Conservation (phyloP, 2,797 vertebrate species). For the Malurus splendens region DNA sequence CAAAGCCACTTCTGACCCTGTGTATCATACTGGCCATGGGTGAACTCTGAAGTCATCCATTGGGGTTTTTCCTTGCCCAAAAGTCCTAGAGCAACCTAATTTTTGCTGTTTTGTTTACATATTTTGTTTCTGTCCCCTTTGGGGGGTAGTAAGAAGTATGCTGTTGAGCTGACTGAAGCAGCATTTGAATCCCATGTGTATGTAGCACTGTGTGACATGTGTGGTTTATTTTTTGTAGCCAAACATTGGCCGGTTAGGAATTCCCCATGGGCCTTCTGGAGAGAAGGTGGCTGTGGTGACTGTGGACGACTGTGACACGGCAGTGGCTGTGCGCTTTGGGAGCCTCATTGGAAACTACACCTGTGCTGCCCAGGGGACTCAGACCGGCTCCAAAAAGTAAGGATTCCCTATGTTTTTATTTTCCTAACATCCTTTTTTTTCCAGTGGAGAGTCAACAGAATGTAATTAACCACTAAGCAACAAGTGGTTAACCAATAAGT, state of each 20-base stretch:
- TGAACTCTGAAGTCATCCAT: not conserved
- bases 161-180: not conserved
- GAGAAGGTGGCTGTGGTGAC: slow-evolving; percentile 96
- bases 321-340: slow-evolving; percentile 91
- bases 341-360: slow-evolving; percentile 91
- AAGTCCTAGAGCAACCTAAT: not conserved
- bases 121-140: not conserved
- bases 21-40: not conserved
- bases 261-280: slow-evolving; percentile 92
- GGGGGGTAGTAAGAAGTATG: not conserved
- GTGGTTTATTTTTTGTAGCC: slow-evolving; percentile 74
- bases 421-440: not conserved
- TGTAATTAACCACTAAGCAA: not conserved
- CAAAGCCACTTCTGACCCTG: not conserved
- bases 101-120: not conserved
- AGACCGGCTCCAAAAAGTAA: slow-evolving; percentile 95
- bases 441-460: not conserved
- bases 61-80: not conserved
- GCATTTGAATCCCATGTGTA: not conserved
- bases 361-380: slow-evolving; percentile 93
- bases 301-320: slow-evolving; percentile 92
- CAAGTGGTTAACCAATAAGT: not conserved
- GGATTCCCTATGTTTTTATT: not conserved
- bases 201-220: not conserved
- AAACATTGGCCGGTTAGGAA: slow-evolving; percentile 88